Conservation (phyloP, 1,140 invertebrate genomes). For the Caenorhabditis briggsae region DNA sequence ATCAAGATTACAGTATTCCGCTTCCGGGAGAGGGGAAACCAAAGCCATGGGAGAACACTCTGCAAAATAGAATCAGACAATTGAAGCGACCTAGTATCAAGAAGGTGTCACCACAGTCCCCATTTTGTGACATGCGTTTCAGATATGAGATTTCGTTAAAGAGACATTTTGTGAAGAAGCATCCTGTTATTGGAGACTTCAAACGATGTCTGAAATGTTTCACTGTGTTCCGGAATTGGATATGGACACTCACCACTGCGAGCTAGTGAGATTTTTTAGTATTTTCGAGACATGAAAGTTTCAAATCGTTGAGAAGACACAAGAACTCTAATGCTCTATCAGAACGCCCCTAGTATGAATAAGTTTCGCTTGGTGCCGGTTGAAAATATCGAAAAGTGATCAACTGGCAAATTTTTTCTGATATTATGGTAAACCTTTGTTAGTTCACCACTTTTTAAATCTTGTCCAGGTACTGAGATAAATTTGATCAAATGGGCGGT, state of each 20-base stretch:
- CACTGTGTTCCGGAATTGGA: constrained; percentile 70
- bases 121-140: constrained; percentile 77
- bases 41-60: neutral
- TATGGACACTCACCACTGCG: constrained; percentile 73
- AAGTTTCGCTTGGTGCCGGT: no score
- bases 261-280: constrained; percentile 58
- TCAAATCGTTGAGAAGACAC: no score
- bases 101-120: constrained; percentile 76
- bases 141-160: constrained; percentile 77
- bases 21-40: neutral
- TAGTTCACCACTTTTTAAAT: no score
- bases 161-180: constrained; percentile 75
- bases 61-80: neutral
- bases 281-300: no score
- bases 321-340: no score
- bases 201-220: constrained; percentile 76
- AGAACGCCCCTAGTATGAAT: no score
- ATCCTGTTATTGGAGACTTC: constrained; percentile 74
- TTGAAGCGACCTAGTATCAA: constrained; percentile 60
- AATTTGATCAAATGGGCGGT: no score
- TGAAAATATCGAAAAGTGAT: no score
- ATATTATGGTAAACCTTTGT: no score
- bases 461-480: no score
- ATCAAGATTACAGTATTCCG: constrained; percentile 62
- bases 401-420: no score